Base-by-base conservation (phyloP, 2,113 vertebrate genomes). In the Zosterops lateralis region DNA sequence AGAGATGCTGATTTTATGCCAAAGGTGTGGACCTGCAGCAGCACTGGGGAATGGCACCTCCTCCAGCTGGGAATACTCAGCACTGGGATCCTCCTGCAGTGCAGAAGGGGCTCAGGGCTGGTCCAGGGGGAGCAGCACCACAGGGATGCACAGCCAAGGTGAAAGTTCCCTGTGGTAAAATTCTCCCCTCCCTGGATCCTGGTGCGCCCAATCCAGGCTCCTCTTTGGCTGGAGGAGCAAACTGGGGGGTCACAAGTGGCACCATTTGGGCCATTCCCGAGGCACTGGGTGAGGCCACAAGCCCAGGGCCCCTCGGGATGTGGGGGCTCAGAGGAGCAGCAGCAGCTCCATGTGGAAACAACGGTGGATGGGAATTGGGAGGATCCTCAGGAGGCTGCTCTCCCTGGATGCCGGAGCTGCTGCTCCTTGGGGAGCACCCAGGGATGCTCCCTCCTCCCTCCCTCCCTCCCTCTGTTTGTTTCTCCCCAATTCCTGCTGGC, bases 201-300 rank as follows among this genome's bases (percentile, higher is more conserved):
- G 53, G 3, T 14, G 38, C 1, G 1, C 25, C 19, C 38, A 12
- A 8, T 24, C 28, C 64, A 1, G 42, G 61, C 51, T 56, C 21
- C 67, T 14, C 32, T 38, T 29, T 10, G 70, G 38, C 4, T 1
- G 7, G 54, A 80, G 29, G n/a, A 38, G 40, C 3, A 2, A 7
- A 9, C 10, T 1, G 34, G 10, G 10, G 7, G 17, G 11, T 29
- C 45, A 8, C 56, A 2, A 10, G 40, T 2, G 1, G 2, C n/a
- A 5, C 17, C 0, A 0, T 19, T 44, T 6, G 2, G 44, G 51
- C 70, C 8, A 34, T 19, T 40, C 26, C 2, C 15, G 0, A 0
- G 51, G 86, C 28, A 13, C 47, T 2, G 8, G 74, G 7, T 24
- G 86, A 2, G 45, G 51, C 9, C 34, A 3, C 13, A 1, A 9